These are phyloP conservation scores for Chelonoidis abingdonii DNA, from an alignment of 2,113 vertebrate genomes.

Conservation along the genomic window DNA sequence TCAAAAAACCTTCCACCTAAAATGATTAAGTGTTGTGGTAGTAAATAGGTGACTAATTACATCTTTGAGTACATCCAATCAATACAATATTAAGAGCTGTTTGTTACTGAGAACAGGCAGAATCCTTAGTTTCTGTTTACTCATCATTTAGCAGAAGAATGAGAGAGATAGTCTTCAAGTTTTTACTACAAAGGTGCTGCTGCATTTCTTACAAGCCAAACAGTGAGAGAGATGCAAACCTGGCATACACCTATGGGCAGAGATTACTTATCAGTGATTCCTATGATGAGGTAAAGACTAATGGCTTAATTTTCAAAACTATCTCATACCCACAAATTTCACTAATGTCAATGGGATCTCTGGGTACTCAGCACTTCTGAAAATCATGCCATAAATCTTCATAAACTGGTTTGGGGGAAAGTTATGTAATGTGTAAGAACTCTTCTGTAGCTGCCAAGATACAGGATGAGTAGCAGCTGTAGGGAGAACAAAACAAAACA, in stretches of 20 bases:
- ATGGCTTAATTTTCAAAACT: background rate
- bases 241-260: background rate
- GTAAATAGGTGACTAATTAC: background rate
- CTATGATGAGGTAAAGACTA: background rate
- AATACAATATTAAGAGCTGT: background rate
- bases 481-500: background rate
- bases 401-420: background rate
- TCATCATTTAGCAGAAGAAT: background rate
- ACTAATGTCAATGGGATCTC: background rate
- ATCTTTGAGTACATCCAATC: background rate
- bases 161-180: background rate
- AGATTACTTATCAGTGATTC: background rate
- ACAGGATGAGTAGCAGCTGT: background rate
- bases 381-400: background rate
- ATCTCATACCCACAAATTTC: background rate
- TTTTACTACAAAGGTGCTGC: background rate
- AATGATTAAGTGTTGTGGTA: background rate
- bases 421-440: background rate
- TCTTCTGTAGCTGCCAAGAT: background rate
- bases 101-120: background rate
- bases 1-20: background rate
- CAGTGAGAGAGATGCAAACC: background rate
- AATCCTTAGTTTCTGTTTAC: conserved; percentile 14
- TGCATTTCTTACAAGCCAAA: background rate
- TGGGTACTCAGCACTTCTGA: background rate